phyloP scores from a whole-genome alignment of 2,888 invertebrate species.

The Oscheius myriophilus region DNA sequence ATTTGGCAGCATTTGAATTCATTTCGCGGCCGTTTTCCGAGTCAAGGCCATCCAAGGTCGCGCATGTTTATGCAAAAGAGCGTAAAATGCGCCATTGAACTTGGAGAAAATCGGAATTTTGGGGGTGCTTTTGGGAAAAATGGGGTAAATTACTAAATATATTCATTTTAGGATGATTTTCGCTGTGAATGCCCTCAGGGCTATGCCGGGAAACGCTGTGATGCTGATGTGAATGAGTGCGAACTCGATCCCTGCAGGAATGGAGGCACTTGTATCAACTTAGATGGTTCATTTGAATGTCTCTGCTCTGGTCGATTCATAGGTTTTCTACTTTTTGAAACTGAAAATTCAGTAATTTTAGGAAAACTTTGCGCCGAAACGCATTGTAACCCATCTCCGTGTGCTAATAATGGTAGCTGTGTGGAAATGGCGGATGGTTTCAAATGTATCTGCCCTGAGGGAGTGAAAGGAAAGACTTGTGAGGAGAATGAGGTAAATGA shows the following conservation, averaged over 20 bases:
- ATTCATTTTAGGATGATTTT: constrained; percentile 77
- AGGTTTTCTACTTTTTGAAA: constrained; percentile 54
- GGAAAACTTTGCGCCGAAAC: constrained; percentile 44
- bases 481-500: constrained; percentile 21
- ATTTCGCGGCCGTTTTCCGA: neutral
- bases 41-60: neutral
- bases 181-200: constrained; percentile 89
- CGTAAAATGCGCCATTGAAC: neutral
- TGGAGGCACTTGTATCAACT: constrained; percentile 94
- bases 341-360: neutral
- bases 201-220: constrained; percentile 82
- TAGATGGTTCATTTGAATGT: constrained; percentile 81
- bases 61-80: neutral
- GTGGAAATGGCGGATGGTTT: constrained; percentile 82
- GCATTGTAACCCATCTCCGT: constrained; percentile 50
- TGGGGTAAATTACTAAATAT: too few relatives aligned
- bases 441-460: constrained; percentile 50
- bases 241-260: constrained; percentile 83
- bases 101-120: too few relatives aligned
- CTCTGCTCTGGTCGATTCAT: constrained; percentile 46
- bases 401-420: constrained; percentile 78
- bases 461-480: constrained; percentile 49
- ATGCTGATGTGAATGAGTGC: constrained; percentile 93
- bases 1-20: neutral
- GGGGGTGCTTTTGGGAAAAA: too few relatives aligned